These are phyloP conservation scores for Dromaius novaehollandiae DNA, from an alignment of 2,113 vertebrate species.

Conservation along the genomic window DNA sequence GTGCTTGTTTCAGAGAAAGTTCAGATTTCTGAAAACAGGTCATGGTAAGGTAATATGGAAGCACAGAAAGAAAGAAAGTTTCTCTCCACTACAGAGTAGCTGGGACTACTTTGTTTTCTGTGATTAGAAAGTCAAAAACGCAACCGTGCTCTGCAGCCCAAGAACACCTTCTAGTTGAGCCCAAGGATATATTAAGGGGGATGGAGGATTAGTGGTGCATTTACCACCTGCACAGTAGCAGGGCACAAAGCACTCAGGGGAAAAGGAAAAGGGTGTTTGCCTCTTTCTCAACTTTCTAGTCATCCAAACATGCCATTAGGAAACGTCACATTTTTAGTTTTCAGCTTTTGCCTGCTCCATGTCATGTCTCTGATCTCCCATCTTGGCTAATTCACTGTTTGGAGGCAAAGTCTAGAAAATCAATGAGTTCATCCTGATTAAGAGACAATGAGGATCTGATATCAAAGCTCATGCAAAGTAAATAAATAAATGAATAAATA, in stretches of 20 bases:
- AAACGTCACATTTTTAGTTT: neutral
- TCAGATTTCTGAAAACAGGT: neutral
- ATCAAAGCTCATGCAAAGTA: slow-evolving; percentile 13
- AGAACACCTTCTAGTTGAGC: neutral
- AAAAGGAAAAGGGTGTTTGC: neutral
- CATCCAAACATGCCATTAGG: neutral
- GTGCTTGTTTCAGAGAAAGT: neutral
- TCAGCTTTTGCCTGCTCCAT: neutral
- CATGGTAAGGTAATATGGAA: neutral
- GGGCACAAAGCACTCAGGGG: neutral
- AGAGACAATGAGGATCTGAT: slow-evolving; percentile 7
- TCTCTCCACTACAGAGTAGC: neutral
- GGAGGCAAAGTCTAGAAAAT: slow-evolving; percentile 13
- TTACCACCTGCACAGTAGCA: neutral
- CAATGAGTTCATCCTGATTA: slow-evolving; percentile 38
- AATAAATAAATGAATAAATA: neutral
- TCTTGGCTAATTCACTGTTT: slow-evolving; percentile 5
- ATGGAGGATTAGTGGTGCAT: neutral
- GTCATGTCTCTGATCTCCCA: slow-evolving; percentile 3
- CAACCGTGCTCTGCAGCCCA: neutral
- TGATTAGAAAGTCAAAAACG: neutral
- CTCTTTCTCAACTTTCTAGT: neutral
- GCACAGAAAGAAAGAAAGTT: neutral
- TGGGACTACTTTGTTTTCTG: neutral
- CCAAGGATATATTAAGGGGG: neutral